phyloP scores from a whole-genome alignment of 2,797 vertebrate species.

The Chrosomus eos region DNA sequence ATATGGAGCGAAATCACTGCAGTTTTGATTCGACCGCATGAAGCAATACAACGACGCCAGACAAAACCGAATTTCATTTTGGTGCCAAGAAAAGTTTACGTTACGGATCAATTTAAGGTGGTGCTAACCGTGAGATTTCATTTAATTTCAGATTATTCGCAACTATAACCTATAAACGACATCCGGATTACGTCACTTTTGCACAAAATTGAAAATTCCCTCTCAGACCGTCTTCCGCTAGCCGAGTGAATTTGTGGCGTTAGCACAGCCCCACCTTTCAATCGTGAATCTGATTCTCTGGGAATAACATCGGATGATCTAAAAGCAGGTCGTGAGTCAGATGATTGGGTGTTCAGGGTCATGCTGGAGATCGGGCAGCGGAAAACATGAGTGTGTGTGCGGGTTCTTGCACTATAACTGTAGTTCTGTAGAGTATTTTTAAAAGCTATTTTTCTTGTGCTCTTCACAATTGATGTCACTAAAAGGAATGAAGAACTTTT shows the following conservation, averaged over 20 bases:
- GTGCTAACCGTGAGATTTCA: conserved; percentile 42
- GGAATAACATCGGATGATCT: conserved; percentile 35
- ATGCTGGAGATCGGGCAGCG: conserved; percentile 64
- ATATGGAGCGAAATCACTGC: conserved; percentile 38
- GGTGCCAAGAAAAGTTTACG: conserved; percentile 45
- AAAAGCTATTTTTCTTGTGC: conserved; percentile 74
- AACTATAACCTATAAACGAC: neutral
- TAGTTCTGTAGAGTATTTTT: conserved; percentile 77
- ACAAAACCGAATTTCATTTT: conserved; percentile 9
- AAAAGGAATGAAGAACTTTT: conserved; percentile 59
- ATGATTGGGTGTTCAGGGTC: conserved; percentile 57
- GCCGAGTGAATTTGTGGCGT: conserved; percentile 4
- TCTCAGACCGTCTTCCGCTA: conserved; percentile 56
- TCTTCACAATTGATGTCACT: conserved; percentile 66
- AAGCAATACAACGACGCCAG: conserved; percentile 69
- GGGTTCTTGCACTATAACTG: conserved; percentile 65
- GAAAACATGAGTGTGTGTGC: conserved; percentile 59
- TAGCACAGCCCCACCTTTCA: conserved; percentile 41
- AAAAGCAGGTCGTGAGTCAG: neutral
- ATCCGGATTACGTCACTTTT: conserved; percentile 29
- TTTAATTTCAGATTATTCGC: conserved; percentile 66
- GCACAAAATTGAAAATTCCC: conserved; percentile 46
- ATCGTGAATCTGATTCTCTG: conserved; percentile 40
- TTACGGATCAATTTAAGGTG: conserved; percentile 31
- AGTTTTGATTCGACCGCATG: conserved; percentile 57